Conservation (phyloP, 2,113 vertebrate genomes). For the Percina caprodes region DNA sequence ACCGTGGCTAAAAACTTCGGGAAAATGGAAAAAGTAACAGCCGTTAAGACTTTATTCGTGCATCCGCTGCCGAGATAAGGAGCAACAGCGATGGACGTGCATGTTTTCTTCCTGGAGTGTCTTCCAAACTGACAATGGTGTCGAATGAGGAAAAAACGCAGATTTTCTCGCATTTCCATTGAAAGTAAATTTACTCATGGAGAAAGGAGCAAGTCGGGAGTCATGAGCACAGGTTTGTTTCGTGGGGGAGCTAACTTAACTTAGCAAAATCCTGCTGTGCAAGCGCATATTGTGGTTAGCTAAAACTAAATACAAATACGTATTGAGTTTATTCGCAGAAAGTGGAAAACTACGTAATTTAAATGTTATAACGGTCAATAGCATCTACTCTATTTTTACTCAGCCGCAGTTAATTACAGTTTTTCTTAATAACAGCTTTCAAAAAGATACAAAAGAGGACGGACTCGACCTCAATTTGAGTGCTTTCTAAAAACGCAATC, state of each 20-base stretch:
- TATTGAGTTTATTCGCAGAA: not conserved
- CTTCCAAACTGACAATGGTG: constrained; percentile 65
- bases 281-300: not conserved
- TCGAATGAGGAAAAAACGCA: constrained; percentile 53
- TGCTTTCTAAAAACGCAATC: constrained; percentile 30
- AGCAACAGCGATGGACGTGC: constrained; percentile 12
- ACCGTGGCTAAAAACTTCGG: constrained; percentile 76
- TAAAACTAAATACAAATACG: not conserved
- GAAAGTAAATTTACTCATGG: constrained; percentile 83
- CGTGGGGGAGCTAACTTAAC: constrained; percentile 60
- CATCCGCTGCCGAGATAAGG: constrained; percentile 56
- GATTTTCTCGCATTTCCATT: constrained; percentile 71
- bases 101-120: not conserved
- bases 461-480: constrained; percentile 14
- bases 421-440: constrained; percentile 72
- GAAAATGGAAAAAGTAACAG: constrained; percentile 72
- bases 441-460: constrained; percentile 38
- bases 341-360: not conserved
- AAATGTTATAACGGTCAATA: constrained; percentile 10
- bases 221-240: constrained; percentile 89
- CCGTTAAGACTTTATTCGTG: constrained; percentile 45
- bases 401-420: constrained; percentile 69
- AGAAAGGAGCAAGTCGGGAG: constrained; percentile 82
- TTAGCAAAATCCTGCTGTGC: constrained; percentile 28
- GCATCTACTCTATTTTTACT: constrained; percentile 54